Base-by-base conservation (phyloP, 2,797 vertebrate species). In the Betta splendens region DNA sequence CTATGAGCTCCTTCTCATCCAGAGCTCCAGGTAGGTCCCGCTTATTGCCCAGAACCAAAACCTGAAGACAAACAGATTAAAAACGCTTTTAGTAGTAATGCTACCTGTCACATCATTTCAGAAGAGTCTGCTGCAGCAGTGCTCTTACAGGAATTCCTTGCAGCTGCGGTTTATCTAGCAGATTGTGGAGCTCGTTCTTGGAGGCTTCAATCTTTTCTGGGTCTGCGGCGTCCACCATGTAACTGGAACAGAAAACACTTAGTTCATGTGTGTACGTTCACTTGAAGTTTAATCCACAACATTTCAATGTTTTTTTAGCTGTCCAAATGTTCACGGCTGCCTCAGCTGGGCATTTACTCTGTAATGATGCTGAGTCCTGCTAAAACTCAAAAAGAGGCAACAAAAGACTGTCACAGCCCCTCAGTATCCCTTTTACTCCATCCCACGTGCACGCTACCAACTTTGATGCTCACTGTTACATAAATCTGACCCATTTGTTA, bases 141-240 rank as follows among this genome's bases (percentile, higher is more conserved):
- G 18, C 10, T 81, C 95, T 93, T 87, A 98, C 97, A 74, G 97
- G 97, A 53, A 99, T 98, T 57, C 97, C 97, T 91, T 99, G 97
- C 88, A 99, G 86, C 89, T 98, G 97, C 18, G 96, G 97, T 81
- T 99, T 99, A 85, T 98, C 97, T 93, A 98, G 91, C 68, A 99
- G 94, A 84, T 98, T 99, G 87, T 99, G 97, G 40, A 99, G 93
- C 60, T 98, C 97, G 31, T 98, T 99, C 84, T 96, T 94, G 64
- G 97, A 99, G 5, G 97, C 95, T 89, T 98, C 97, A 29, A 99
- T 96, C 90, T 99, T 99, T 70, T 98, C 96, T 51, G 93, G 93
- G 72, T 99, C 97, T 33, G 97, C 97, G 61, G 97, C 96, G 66
- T 99, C 97, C 88, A 98, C 95, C 97, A 99, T 99, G 88, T 98